Evolutionary conservation across 2,888 invertebrate species (phyloP).

Genomic region (Vesta saturnalis): DNA sequence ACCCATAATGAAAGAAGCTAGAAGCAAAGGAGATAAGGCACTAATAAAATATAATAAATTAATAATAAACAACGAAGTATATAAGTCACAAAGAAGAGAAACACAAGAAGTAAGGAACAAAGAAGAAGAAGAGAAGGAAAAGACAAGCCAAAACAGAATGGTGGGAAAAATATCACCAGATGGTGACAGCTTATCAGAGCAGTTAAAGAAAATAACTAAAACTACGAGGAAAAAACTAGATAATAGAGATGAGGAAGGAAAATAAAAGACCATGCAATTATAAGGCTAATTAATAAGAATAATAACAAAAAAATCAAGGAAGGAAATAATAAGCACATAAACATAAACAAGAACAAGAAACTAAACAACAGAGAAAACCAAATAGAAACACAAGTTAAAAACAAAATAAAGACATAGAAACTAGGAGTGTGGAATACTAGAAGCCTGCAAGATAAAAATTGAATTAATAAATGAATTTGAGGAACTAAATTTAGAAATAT

Average conservation of each 20-base stretch:
- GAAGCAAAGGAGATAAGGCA: neutral
- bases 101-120: too few species aligned
- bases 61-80: constrained; percentile 8
- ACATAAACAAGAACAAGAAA: too few species aligned
- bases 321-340: too few species aligned
- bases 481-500: neutral
- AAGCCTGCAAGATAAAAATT: constrained; percentile 8
- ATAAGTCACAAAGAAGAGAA: constrained; percentile 1
- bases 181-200: neutral
- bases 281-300: too few species aligned
- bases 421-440: constrained; percentile 3
- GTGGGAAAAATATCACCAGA: neutral
- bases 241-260: neutral
- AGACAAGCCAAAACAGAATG: neutral
- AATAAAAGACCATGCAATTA: neutral
- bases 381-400: too few species aligned
- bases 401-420: neutral
- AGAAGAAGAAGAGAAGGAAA: neutral
- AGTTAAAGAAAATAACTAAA: constrained; percentile 8
- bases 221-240: constrained; percentile 16
- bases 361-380: too few species aligned
- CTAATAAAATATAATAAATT: constrained; percentile 4
- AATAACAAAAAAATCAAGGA: too few species aligned
- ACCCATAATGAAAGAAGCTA: constrained; percentile 8
- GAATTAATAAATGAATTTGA: neutral